Evolutionary conservation across 2,113 vertebrate species (phyloP).

Genomic region (Tonatia bakeri): DNA sequence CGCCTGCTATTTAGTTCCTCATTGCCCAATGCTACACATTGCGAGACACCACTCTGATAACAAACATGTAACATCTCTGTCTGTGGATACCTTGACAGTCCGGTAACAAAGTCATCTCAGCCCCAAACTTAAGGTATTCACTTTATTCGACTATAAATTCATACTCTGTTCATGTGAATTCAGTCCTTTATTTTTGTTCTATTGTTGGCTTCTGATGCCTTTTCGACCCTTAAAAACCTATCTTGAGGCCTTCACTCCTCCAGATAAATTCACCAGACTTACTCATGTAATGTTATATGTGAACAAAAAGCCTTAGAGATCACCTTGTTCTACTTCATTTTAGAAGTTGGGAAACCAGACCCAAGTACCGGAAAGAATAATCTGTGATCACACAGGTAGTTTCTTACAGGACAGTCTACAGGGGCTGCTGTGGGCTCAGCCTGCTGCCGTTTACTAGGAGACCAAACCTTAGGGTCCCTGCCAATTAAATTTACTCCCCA

Average conservation of each 20-base stretch:
- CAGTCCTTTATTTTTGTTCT: not conserved
- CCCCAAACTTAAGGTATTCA: not conserved
- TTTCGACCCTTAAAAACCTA: not conserved
- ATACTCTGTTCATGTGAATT: not conserved
- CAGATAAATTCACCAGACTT: not conserved
- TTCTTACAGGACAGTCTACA: not conserved
- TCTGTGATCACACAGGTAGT: not conserved
- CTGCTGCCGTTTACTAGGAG: not conserved
- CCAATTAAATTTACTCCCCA: not conserved
- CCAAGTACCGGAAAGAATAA: not conserved
- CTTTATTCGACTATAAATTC: not conserved
- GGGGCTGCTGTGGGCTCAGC: rapidly evolving
- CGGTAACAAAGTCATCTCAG: not conserved
- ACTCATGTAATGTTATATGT: not conserved
- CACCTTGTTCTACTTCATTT: not conserved
- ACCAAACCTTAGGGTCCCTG: not conserved
- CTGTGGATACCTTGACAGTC: not conserved
- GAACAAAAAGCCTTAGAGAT: not conserved
- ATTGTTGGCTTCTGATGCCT: not conserved
- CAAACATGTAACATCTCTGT: not conserved
- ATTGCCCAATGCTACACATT: not conserved
- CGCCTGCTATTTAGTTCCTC: not conserved
- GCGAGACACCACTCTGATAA: not conserved
- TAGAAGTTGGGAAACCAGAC: not conserved
- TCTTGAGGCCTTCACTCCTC: not conserved